phyloP scores from a whole-genome alignment of 2,797 vertebrate species.

The Paedocypris micromegethes region DNA sequence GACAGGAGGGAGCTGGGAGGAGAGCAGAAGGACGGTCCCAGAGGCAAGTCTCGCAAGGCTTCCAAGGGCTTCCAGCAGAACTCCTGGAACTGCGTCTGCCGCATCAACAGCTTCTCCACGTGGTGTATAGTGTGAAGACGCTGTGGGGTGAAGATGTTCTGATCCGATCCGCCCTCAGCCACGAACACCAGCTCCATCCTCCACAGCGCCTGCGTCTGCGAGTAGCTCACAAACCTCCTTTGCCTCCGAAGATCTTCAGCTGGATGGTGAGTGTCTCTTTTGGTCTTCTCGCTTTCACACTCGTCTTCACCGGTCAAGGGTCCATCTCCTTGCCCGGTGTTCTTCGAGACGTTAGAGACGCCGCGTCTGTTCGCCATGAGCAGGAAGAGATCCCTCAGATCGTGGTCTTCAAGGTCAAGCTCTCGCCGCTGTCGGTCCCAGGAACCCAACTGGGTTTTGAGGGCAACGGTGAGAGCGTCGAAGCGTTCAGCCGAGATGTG shows the following conservation, averaged over 20 bases:
- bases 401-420: constrained; percentile 71
- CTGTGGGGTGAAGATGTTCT: constrained; percentile 92
- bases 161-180: constrained; percentile 80
- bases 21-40: constrained; percentile 92
- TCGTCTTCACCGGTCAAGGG: constrained; percentile 1
- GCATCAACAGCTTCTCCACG: constrained; percentile 89
- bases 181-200: constrained; percentile 94
- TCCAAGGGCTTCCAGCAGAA: constrained; percentile 98
- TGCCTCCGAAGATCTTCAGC: constrained; percentile 43
- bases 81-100: constrained; percentile 86
- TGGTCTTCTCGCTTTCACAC: constrained; percentile 5
- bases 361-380: constrained; percentile 72
- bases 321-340: constrained; percentile 1
- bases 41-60: constrained; percentile 83
- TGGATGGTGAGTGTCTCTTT: background rate
- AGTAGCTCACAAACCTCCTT: constrained; percentile 61
- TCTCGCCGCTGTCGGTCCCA: constrained; percentile 89
- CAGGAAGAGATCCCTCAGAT: constrained; percentile 78
- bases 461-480: constrained; percentile 83
- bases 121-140: constrained; percentile 86
- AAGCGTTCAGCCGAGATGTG: constrained; percentile 93
- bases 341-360: background rate
- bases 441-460: constrained; percentile 91
- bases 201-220: constrained; percentile 90
- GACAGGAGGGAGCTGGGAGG: constrained; percentile 94